A percentile compares a stretch with the other conserved stretches of the same genome.
phyloP scores from a whole-genome alignment of 2,113 vertebrate species.

The Numenius arquata region DNA sequence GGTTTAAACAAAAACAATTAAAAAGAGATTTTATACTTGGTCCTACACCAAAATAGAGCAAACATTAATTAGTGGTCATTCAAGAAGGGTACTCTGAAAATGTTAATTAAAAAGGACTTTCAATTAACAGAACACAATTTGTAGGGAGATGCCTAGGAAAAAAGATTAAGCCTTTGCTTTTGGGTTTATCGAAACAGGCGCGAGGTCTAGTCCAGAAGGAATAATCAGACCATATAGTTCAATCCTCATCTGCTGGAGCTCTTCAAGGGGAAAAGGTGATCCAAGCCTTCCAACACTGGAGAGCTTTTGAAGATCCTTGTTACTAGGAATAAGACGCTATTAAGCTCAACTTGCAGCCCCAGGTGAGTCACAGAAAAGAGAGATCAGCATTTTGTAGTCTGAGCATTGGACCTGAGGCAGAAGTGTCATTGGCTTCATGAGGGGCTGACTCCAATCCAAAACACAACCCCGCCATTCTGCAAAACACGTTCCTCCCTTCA shows the following conservation, averaged over 20 bases:
- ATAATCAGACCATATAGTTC: not conserved
- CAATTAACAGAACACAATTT: not conserved
- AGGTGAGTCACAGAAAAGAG: not conserved
- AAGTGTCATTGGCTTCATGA: accelerated
- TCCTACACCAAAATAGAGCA: not conserved
- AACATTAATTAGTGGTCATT: not conserved
- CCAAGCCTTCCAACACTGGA: not conserved
- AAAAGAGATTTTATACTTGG: not conserved
- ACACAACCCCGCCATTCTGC: not conserved
- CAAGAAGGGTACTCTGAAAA: not conserved
- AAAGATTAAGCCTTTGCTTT: not conserved
- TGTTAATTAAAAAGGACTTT: conserved; percentile 11
- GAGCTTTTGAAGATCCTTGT: not conserved
- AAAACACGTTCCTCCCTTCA: not conserved
- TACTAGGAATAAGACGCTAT: not conserved
- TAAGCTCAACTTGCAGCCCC: not conserved
- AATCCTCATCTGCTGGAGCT: not conserved
- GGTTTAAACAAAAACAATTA: not conserved
- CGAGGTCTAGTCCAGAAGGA: not conserved
- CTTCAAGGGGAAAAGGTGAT: not conserved
- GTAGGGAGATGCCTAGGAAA: not conserved
- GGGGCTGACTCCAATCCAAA: not conserved
- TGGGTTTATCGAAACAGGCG: not conserved
- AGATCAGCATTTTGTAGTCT: not conserved
- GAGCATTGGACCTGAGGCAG: not conserved